A percentile compares a stretch with the other conserved stretches of the same genome.
These are phyloP conservation scores for Pseudopodoces humilis DNA, from an alignment of 2,113 vertebrate species.

Conservation along the genomic window DNA sequence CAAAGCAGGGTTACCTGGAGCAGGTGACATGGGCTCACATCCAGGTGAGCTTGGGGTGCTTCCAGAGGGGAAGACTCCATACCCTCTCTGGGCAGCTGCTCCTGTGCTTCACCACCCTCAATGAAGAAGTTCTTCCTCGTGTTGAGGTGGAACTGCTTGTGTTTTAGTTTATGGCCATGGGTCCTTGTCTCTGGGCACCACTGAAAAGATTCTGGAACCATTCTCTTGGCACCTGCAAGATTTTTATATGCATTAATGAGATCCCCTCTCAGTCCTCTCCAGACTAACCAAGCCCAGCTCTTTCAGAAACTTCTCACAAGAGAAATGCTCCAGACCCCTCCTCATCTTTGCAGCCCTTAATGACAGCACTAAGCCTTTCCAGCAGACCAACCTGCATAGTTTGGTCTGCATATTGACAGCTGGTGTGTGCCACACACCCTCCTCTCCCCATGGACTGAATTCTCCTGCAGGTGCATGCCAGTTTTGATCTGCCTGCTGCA, in stretches of 20 bases:
- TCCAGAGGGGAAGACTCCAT: background rate
- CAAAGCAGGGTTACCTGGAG: background rate
- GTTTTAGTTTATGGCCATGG: background rate
- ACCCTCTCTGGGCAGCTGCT: rapidly evolving
- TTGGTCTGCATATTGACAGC: background rate
- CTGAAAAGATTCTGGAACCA: background rate
- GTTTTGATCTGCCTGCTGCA: background rate
- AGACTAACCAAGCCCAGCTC: too few relatives aligned
- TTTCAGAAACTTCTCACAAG: background rate
- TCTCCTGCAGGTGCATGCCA: background rate
- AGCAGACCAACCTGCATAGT: background rate
- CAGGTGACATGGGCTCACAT: background rate
- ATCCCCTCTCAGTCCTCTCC: background rate
- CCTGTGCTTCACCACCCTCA: background rate
- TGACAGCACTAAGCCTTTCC: background rate
- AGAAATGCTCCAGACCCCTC: background rate
- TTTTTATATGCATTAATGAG: background rate
- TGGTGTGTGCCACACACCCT: background rate
- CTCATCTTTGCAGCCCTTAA: background rate
- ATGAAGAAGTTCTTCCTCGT: rapidly evolving
- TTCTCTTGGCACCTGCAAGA: too few relatives aligned
- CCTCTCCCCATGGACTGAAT: background rate
- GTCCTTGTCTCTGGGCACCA: background rate
- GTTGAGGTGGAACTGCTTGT: background rate
- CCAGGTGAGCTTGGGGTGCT: background rate